Base-by-base conservation (phyloP, 2,797 vertebrate genomes). In the Pangasius sanitwongsei region DNA sequence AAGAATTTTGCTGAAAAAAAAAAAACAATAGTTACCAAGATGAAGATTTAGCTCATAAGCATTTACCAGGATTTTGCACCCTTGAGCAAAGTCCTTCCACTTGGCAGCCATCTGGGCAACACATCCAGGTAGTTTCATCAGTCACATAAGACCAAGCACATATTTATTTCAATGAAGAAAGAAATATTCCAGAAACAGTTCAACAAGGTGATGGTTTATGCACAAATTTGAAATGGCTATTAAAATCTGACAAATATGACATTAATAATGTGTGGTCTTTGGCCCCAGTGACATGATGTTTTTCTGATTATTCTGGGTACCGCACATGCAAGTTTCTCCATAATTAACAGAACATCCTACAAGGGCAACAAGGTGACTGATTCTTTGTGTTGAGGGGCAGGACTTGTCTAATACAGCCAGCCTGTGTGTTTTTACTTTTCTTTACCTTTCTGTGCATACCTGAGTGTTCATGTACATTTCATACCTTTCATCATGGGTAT, bases 401-500 rank as follows among this genome's bases (percentile, higher is more conserved):
- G 4, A 57, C 16, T 18, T 1, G 4, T 20, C 16, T 18, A 57
- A 57, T 5, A 57, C 16, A 57, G 18, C 9, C 50, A 48, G 55
- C 4, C 7, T 61, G 59, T 61, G 59, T 61, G 59, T 61, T 6
- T 4, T 53, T 57, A 57, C 16, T 57, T 5, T 18, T 57, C 55
- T 18, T 50, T 20, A 81, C 31, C 4, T 55, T 65, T 86, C 44
- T n/a, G 12, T 50, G 74, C 44, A 77, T 77, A 12, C 44, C 44
- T 77, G 8, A 28, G 0, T 57, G 7, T 9, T 3, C 6, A 6
- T 44, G 34, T 44, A 25, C 23, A 63, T 83, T 63, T 83, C 87
- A 89, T 94, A 98, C 98, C 98, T 97, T 98, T 98, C 96, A 98
- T 98, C 98, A 98, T 98, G 0, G 98, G 98, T 0, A 98, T 93